These are phyloP conservation scores for Ochotona curzoniae DNA, from an alignment of 2,113 vertebrate species.

Conservation along the genomic window DNA sequence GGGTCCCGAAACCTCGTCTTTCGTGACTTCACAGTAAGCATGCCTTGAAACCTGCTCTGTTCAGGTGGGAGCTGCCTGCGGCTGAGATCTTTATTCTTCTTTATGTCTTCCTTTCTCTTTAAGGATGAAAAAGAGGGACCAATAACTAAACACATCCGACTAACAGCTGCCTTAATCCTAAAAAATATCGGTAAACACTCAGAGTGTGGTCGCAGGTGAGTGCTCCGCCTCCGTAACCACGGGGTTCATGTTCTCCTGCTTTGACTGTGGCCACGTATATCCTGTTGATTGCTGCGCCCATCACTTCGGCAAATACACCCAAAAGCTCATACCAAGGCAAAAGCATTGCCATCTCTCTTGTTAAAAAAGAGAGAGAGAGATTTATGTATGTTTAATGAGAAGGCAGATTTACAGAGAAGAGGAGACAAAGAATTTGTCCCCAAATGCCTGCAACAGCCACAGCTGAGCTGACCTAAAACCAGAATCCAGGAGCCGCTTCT, in stretches of 20 bases:
- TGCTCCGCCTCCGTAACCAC: conserved; percentile 62
- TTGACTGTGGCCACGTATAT: not conserved
- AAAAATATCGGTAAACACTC: conserved; percentile 99
- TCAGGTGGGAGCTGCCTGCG: not conserved
- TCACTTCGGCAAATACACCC: not conserved
- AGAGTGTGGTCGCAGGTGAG: conserved; percentile 98
- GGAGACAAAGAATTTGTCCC: too few relatives aligned
- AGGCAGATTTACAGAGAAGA: too few relatives aligned
- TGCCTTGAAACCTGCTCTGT: not conserved
- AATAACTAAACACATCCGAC: conserved; percentile 99
- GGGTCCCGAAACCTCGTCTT: conserved; percentile 99
- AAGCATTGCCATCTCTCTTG: not conserved
- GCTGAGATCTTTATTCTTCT: conserved; percentile 71
- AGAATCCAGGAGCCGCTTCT: too few relatives aligned
- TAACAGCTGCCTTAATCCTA: conserved; percentile 99
- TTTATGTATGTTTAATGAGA: too few relatives aligned
- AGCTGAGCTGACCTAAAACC: too few relatives aligned
- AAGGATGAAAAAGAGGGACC: conserved; percentile 99
- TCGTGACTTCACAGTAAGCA: conserved; percentile 99
- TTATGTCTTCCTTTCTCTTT: conserved; percentile 64
- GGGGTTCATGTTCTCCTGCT: too few relatives aligned
- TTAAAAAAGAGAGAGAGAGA: too few relatives aligned
- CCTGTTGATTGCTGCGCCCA: not conserved
- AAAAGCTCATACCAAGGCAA: conserved; percentile 30
- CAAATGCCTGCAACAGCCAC: too few relatives aligned